Base-by-base conservation (phyloP, 2,888 invertebrate species). In the Lordiphosa fenestrarum region DNA sequence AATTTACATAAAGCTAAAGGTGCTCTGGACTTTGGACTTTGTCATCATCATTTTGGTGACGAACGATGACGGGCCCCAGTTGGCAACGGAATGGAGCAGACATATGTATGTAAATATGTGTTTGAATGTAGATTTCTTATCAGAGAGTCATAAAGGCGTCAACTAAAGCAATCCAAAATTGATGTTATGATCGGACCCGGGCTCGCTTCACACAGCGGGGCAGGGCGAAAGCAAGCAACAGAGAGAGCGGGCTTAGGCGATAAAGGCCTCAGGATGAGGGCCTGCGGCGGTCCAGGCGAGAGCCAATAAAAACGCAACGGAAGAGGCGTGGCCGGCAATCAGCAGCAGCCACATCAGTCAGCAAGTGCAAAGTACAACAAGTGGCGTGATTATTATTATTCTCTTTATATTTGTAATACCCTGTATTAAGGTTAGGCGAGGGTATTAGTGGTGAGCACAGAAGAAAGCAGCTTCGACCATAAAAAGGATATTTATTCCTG, bases 371-470 rank as follows among this genome's bases (percentile, higher is more conserved):
- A 78, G 77, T 78, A 66, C 77, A 73, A 40, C 66, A 75, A 82
- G 75, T 78, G 77, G 77, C 77, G 77, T 78, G 77, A 78, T 78
- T 78, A 73, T 74, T 75, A 75, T 75, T 76, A 63, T 65, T 66
- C 61, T 64, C 47, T 62, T 64, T 50, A 52, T 57, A 35, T 47
- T 42, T 44, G 49, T 35, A 25, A 25, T 6, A 6, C 25, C 6
- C 6, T 25, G 25, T 19, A 19, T 19, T 19, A 19, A 3, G 4
- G 19, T 19, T 19, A 19, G 3, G 2, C 3, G 19, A 3, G 19
- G 19, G 19, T 19, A 19, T 19, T 2, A 19, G 4, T 19, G 19
- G 3, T 0, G 0, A 3, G 19, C 3, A 3, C 19, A 19, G 19
- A 19, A 3, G 19, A 19, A 19, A 19, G 19, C 19, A 15, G n/a